Percentiles rank a stretch among this genome's conserved stretches.
Evolutionary conservation across 2,113 vertebrate species (phyloP).

Genomic region (Ptilorrhoa leucosticta): DNA sequence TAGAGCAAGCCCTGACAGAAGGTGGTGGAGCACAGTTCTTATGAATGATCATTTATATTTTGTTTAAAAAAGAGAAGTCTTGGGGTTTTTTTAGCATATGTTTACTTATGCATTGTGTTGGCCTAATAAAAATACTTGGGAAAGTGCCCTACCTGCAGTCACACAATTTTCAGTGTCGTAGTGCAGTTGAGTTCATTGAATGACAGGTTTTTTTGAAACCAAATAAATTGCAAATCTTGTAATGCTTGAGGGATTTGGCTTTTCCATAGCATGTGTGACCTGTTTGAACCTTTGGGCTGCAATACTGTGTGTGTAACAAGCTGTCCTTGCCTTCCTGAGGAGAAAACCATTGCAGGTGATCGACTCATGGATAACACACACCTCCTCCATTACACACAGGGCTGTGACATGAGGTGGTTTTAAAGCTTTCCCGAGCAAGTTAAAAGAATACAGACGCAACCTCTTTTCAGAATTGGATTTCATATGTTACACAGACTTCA

Average conservation of each 20-base stretch:
- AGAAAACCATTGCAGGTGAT: neutral
- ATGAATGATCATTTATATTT: neutral
- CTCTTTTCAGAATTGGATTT: neutral
- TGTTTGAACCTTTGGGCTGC: neutral
- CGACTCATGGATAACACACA: neutral
- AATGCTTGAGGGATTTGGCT: neutral
- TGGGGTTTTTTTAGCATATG: neutral
- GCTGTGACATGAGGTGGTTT: neutral
- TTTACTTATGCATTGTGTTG: neutral
- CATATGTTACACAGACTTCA: neutral
- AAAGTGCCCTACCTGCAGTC: neutral
- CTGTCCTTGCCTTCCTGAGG: neutral
- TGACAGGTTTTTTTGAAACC: neutral
- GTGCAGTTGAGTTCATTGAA: neutral
- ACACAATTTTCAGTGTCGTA: neutral
- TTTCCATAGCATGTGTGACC: neutral
- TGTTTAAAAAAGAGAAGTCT: neutral
- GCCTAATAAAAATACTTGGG: neutral
- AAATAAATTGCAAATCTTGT: neutral
- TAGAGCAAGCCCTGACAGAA: neutral
- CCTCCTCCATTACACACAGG: neutral
- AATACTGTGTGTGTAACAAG: neutral
- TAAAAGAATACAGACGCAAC: neutral
- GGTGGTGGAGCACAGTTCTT: neutral
- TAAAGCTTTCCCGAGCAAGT: neutral